Conservation (phyloP, 2,797 vertebrate genomes). For the Orestias chungarensis region DNA sequence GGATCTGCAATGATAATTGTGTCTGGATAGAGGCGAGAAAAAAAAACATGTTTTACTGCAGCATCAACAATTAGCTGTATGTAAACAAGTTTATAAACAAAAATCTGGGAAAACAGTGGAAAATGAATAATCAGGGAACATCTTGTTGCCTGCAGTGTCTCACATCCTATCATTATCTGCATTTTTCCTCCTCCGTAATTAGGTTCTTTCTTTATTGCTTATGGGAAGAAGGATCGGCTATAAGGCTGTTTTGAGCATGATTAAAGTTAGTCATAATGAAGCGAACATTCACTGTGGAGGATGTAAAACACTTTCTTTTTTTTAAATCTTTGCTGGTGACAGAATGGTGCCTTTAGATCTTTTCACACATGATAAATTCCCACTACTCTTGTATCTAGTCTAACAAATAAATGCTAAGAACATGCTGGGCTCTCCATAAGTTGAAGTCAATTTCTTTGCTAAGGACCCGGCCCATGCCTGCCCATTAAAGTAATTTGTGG, state of each 20-base stretch:
- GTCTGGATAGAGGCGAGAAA: constrained; percentile 41
- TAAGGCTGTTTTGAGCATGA: constrained; percentile 77
- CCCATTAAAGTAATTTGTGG: constrained; percentile 73
- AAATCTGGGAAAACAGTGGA: constrained; percentile 67
- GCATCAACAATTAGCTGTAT: constrained; percentile 72
- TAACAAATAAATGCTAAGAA: constrained; percentile 35
- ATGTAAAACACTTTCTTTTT: constrained; percentile 61
- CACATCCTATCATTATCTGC: constrained; percentile 82
- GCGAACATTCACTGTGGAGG: constrained; percentile 59
- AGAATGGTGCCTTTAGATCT: constrained; percentile 58
- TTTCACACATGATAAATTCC: constrained; percentile 69
- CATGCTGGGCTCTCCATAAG: constrained; percentile 73
- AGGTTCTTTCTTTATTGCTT: constrained; percentile 79
- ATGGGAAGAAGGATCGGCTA: constrained; percentile 74
- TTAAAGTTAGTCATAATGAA: constrained; percentile 76
- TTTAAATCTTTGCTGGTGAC: constrained; percentile 61
- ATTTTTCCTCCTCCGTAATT: constrained; percentile 80
- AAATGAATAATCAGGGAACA: constrained; percentile 74
- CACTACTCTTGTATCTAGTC: constrained; percentile 39
- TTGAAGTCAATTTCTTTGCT: constrained; percentile 70
- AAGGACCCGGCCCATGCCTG: constrained; percentile 56
- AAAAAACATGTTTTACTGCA: constrained; percentile 68
- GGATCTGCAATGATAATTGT: constrained; percentile 57
- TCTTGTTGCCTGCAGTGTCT: constrained; percentile 69
- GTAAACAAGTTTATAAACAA: constrained; percentile 72